phyloP scores from a whole-genome alignment of 1,140 invertebrate genomes.

The Cotesia glomerata region DNA sequence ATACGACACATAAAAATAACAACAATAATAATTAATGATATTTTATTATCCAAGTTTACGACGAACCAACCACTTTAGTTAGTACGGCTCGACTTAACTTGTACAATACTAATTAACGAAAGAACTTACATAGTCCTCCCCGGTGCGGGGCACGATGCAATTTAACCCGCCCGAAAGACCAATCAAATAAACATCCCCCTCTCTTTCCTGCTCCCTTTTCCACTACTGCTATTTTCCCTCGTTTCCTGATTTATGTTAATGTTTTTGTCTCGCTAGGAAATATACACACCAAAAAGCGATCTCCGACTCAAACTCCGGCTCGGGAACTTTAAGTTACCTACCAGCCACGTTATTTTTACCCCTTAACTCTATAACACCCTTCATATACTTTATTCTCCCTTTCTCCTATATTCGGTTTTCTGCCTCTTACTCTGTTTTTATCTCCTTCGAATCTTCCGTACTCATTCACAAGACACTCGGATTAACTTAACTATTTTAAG shows the following conservation, averaged over 20 bases:
- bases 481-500: constrained; percentile 63
- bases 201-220: background rate
- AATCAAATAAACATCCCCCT: constrained; percentile 58
- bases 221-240: constrained; percentile 9
- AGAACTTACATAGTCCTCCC: background rate
- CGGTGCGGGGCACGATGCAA: constrained; percentile 5
- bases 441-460: background rate
- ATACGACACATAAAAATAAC: no score
- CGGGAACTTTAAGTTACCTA: no score
- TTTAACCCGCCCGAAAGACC: constrained; percentile 32
- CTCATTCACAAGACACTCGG: constrained; percentile 40
- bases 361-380: background rate
- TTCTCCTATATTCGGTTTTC: background rate
- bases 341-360: no score
- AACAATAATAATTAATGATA: no score
- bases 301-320: background rate
- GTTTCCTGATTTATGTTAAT: constrained; percentile 63
- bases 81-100: constrained; percentile 2
- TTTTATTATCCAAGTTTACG: background rate
- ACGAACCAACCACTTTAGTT: background rate
- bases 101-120: constrained; percentile 28
- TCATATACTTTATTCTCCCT: background rate
- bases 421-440: no score
- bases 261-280: constrained; percentile 62
- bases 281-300: constrained; percentile 59